phyloP scores from a whole-genome alignment of 1,140 invertebrate species.

The Liolophura sinensis region DNA sequence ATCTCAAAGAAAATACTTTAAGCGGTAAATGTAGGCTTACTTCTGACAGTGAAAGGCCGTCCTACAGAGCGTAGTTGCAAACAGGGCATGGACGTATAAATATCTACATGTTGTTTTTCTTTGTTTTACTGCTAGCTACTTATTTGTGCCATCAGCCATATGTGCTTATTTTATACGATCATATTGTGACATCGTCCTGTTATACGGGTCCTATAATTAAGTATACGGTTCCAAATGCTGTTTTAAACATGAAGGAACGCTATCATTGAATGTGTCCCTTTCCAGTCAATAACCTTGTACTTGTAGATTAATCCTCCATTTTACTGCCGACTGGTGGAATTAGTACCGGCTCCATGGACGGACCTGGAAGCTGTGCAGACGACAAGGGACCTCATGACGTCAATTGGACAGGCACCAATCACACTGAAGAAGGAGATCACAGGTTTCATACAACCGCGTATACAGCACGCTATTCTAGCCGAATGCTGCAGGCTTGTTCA shows the following conservation, averaged over 20 bases:
- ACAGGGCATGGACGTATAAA: no score
- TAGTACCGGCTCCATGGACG: slow-evolving; percentile 89
- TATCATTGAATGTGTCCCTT: background rate
- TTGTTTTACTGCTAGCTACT: no score
- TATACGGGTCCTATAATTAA: background rate
- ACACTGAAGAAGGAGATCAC: slow-evolving; percentile 82
- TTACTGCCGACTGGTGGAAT: slow-evolving; percentile 90
- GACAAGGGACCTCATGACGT: slow-evolving; percentile 77
- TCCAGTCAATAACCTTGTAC: slow-evolving; percentile 3
- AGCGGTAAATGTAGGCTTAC: no score
- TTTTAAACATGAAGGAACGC: background rate
- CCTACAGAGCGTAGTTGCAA: no score
- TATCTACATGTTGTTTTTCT: no score
- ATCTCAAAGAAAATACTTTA: no score
- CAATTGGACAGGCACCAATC: slow-evolving; percentile 90
- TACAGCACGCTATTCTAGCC: slow-evolving; percentile 95
- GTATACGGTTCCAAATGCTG: background rate
- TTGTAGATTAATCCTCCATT: slow-evolving; percentile 90
- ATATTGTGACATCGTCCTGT: no score
- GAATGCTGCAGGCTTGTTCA: slow-evolving; percentile 87
- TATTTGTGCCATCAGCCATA: no score
- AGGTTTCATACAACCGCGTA: slow-evolving; percentile 91
- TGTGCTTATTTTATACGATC: no score
- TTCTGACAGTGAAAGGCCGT: no score
- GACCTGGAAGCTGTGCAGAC: slow-evolving; percentile 69